Evolutionary conservation across 1,140 invertebrate genomes (phyloP).

Genomic region (Dreissena rostriformis): DNA sequence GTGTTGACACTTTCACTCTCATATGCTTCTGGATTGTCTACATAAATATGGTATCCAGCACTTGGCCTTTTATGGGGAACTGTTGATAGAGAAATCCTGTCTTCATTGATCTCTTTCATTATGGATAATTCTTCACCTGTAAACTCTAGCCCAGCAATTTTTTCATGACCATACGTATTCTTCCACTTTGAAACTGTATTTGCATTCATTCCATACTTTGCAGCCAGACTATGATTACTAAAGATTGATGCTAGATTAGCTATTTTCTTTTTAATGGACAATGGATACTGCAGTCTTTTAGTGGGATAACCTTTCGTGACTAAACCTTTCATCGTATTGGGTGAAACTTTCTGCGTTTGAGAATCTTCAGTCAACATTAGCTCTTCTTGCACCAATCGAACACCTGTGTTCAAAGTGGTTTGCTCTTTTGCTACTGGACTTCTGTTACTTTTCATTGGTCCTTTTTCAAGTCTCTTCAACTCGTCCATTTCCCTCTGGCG

Average conservation of each 20-base stretch:
- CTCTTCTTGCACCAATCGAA: too few relatives aligned
- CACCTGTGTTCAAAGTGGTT: too few relatives aligned
- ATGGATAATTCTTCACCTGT: slow-evolving; percentile 20
- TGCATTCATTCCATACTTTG: slow-evolving; percentile 34
- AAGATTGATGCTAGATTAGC: slow-evolving; percentile 34
- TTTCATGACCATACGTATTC: slow-evolving; percentile 25
- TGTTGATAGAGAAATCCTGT: background rate
- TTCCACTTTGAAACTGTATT: slow-evolving; percentile 37
- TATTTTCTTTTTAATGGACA: slow-evolving; percentile 40
- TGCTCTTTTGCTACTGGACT: too few relatives aligned
- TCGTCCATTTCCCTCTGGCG: too few relatives aligned
- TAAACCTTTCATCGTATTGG: background rate
- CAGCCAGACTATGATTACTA: slow-evolving; percentile 12
- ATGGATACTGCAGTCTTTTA: background rate
- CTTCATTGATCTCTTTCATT: slow-evolving; percentile 18
- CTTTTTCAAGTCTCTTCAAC: too few relatives aligned
- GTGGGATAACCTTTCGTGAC: background rate
- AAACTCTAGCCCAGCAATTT: slow-evolving; percentile 13
- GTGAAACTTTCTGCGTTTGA: too few relatives aligned
- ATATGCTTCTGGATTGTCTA: slow-evolving; percentile 44
- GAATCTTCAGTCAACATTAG: too few relatives aligned
- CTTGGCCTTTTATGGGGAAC: background rate
- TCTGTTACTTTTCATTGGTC: too few relatives aligned
- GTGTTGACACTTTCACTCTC: background rate
- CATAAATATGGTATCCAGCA: slow-evolving; percentile 44